A percentile compares a stretch with the other conserved stretches of the same genome.
Evolutionary conservation across 2,888 invertebrate species (phyloP).

Genomic region (Tenthredo scrophulariae): DNA sequence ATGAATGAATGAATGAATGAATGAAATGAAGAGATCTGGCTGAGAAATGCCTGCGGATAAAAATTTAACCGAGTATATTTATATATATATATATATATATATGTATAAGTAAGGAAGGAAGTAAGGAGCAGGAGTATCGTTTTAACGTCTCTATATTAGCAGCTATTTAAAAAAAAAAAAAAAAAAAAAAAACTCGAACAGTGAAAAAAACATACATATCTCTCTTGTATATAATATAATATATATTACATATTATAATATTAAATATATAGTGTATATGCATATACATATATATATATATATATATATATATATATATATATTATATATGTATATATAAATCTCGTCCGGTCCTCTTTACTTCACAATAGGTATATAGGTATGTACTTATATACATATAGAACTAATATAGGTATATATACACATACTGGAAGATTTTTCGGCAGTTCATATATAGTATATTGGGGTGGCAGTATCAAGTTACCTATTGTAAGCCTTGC

Average conservation of each 20-base stretch:
- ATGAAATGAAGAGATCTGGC: no score
- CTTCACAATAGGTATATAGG: constrained; percentile 56
- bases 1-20: no score
- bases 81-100: no score
- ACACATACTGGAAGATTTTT: constrained; percentile 7
- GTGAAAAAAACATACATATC: constrained; percentile 48
- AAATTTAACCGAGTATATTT: neutral
- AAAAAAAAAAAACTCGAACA: constrained; percentile 69
- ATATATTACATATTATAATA: constrained; percentile 58
- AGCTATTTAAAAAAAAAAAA: constrained; percentile 68
- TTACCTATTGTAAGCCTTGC: constrained; percentile 76
- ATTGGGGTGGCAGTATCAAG: constrained; percentile 68
- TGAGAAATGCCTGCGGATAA: neutral
- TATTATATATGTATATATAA: constrained; percentile 54
- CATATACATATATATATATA: constrained; percentile 49
- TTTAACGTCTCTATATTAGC: constrained; percentile 78
- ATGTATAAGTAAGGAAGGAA: neutral
- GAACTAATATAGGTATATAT: neutral
- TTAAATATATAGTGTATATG: constrained; percentile 11
- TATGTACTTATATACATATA: neutral
- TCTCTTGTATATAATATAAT: constrained; percentile 53
- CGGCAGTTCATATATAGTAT: neutral
- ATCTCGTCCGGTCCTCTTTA: constrained; percentile 74
- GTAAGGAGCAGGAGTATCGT: constrained; percentile 73
- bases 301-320: constrained; percentile 42